phyloP scores from a whole-genome alignment of 2,797 vertebrate species.

The Thaleichthys pacificus region DNA sequence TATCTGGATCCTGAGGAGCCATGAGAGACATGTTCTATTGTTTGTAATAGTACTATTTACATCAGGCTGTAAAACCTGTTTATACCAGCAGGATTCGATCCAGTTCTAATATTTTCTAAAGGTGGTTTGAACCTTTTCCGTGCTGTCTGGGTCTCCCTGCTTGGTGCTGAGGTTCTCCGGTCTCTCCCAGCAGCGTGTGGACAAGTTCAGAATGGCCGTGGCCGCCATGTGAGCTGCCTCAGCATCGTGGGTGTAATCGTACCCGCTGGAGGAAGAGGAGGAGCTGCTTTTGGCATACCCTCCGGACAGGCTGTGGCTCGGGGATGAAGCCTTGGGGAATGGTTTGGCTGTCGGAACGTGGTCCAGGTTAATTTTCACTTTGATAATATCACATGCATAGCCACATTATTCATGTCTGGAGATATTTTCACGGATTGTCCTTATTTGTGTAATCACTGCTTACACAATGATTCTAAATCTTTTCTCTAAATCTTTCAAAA shows the following conservation, averaged over 20 bases:
- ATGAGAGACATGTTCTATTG: neutral
- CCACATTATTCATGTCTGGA: too few relatives aligned
- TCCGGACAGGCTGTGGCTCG: slow-evolving; percentile 81
- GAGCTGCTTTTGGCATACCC: slow-evolving; percentile 82
- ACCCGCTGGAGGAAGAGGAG: slow-evolving; percentile 84
- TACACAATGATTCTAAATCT: neutral
- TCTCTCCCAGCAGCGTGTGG: slow-evolving; percentile 97
- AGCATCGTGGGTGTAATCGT: slow-evolving; percentile 94
- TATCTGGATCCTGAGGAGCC: slow-evolving; percentile 81
- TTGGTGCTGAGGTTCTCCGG: slow-evolving; percentile 91
- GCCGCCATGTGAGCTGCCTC: slow-evolving; percentile 98
- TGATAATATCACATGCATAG: neutral
- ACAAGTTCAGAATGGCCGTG: slow-evolving; percentile 97
- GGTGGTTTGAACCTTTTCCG: slow-evolving; percentile 67
- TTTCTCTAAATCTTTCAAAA: neutral
- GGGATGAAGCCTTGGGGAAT: slow-evolving; percentile 86
- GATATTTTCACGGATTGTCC: too few relatives aligned
- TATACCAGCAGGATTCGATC: neutral
- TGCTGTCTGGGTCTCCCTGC: slow-evolving; percentile 74
- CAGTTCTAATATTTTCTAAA: too few relatives aligned
- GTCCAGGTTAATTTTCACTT: neutral
- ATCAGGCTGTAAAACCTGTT: neutral
- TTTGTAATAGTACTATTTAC: neutral
- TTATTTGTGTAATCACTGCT: neutral
- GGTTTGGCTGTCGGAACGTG: slow-evolving; percentile 59